Conservation (phyloP, 2,888 invertebrate species). For the Helobdella robusta region DNA sequence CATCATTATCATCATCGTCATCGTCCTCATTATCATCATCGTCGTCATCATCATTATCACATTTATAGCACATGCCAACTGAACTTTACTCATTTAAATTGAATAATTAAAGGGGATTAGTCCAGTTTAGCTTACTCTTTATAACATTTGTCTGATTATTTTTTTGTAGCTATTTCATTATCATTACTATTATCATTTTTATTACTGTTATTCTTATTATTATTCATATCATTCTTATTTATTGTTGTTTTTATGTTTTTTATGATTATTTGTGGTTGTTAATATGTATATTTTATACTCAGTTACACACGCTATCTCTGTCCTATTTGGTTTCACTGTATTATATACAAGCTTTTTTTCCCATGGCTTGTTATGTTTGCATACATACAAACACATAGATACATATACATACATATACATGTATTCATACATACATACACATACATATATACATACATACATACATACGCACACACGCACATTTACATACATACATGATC, state of each 20-base stretch:
- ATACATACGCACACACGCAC: constrained; percentile 10
- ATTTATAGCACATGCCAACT: neutral
- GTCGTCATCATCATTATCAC: constrained; percentile 11
- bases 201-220: neutral
- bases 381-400: too few relatives aligned
- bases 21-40: too few relatives aligned
- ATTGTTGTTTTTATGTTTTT: neutral
- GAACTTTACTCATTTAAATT: neutral
- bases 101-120: too few relatives aligned
- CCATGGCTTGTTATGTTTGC: neutral
- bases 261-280: neutral
- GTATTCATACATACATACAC: constrained; percentile 6
- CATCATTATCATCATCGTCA: too few relatives aligned
- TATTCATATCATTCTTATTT: neutral
- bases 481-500: constrained; percentile 3
- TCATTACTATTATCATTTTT: constrained; percentile 9
- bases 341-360: neutral
- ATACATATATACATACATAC: constrained; percentile 5
- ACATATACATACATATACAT: constrained; percentile 8
- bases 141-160: too few relatives aligned
- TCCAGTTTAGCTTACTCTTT: too few relatives aligned
- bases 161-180: too few relatives aligned
- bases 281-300: neutral
- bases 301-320: neutral
- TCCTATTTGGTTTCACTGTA: neutral